A percentile compares a stretch with the other conserved stretches of the same genome.
Evolutionary conservation across 2,888 invertebrate genomes (phyloP).

Genomic region (Lasioglossum pauxillum): DNA sequence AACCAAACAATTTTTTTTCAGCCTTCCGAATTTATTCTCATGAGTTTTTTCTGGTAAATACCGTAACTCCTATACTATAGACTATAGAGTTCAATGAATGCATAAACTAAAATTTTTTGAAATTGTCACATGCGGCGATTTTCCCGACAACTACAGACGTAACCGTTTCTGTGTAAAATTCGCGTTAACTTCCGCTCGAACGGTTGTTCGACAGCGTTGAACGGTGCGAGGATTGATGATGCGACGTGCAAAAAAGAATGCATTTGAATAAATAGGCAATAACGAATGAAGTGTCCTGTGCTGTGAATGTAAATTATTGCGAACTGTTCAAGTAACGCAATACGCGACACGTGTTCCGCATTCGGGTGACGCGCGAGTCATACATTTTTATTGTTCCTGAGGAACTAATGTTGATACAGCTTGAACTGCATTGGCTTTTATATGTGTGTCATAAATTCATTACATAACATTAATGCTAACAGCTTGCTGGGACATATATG

Average conservation of each 20-base stretch:
- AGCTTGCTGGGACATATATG: background rate
- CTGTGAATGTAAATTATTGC: background rate
- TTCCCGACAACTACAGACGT: too few species aligned
- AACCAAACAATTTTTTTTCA: background rate
- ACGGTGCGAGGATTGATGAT: background rate
- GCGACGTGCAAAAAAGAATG: background rate
- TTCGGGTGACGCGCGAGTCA: background rate
- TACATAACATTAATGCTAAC: background rate
- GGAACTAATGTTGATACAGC: constrained; percentile 29
- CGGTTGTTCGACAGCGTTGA: background rate
- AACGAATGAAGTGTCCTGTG: background rate
- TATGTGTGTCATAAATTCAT: constrained; percentile 3
- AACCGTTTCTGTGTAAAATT: background rate
- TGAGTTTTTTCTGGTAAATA: too few species aligned
- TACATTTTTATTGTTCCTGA: background rate
- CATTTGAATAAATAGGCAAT: background rate
- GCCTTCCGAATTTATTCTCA: too few species aligned
- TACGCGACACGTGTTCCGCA: background rate
- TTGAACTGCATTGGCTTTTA: constrained; percentile 11
- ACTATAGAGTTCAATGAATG: too few species aligned
- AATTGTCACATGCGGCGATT: too few species aligned
- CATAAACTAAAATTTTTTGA: too few species aligned
- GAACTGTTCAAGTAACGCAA: background rate
- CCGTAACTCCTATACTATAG: too few species aligned
- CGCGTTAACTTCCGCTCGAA: background rate